Evolutionary conservation across 2,797 vertebrate genomes (phyloP).

Genomic region (Eospalax fontanierii): DNA sequence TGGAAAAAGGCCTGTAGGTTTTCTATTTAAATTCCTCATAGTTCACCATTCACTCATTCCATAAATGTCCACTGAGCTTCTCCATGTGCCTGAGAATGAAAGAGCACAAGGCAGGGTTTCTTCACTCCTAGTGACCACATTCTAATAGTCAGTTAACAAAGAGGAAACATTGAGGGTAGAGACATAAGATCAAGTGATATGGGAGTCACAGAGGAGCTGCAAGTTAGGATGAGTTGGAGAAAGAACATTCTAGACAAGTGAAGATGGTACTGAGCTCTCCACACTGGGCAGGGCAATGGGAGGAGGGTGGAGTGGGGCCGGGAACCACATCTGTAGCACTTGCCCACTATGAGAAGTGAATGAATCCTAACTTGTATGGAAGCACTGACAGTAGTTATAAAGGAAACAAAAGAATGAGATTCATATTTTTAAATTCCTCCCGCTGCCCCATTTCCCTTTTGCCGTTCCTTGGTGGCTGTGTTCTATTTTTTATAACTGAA

Average conservation of each 20-base stretch:
- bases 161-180: neutral
- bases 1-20: neutral
- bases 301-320: neutral
- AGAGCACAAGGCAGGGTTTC: neutral
- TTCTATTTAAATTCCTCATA: neutral
- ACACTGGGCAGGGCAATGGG: rapidly evolving
- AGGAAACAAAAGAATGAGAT: neutral
- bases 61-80: neutral
- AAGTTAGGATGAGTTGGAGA: neutral
- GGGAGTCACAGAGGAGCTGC: rapidly evolving
- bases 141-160: neutral
- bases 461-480: neutral
- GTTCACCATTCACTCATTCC: neutral
- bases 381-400: neutral
- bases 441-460: neutral
- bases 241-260: rapidly evolving
- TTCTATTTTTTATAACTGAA: neutral
- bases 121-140: neutral
- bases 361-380: neutral
- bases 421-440: neutral
- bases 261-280: rapidly evolving
- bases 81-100: neutral
- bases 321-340: neutral
- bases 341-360: neutral
- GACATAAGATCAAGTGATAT: neutral